Evolutionary conservation across 2,797 vertebrate genomes (phyloP), one percentile per base, ranked within the genome.

Genomic region (Sebastes vulpes): DNA sequence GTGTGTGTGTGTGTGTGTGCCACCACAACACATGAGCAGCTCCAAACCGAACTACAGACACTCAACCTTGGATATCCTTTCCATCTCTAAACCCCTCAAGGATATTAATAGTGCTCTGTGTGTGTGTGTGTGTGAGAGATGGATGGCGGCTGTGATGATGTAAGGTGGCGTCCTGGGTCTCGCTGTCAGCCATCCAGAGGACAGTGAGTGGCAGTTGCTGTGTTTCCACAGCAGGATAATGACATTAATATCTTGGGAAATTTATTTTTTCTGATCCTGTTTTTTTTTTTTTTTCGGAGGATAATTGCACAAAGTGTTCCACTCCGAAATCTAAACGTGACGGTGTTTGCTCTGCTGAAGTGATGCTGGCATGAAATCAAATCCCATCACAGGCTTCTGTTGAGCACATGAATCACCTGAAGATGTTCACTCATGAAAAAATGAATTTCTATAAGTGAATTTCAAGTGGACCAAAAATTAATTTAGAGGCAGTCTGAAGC

Each of bases 21-120:
- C 2, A 26, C 29, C 67, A 42, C 78, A 56, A 75, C 10, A 54
- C 48, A 68, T 9, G 5, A 58, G 77, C 23, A 76, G 65, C 75
- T 75, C 54, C 53, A 58, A 65, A 65, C 65, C 11, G 3, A 68
- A 59, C 68, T 54, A 26, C 71, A 84, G 65, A 81, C 58, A 52
- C 75, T 72, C 79, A 86, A 84, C 85, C 85, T 85, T 89, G 85
- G 79, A 82, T 79, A 82, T 86, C 82, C 83, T 86, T 66, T 67
- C 77, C 20, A 57, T 76, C 71, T 21, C 81, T 46, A 65, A 79
- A 75, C 21, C 81, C 85, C 80, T 71, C 1, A 20, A 63, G 82
- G 79, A 81, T 82, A 75, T 31, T 85, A 80, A 89, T 60, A 76
- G 70, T 48, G 32, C 23, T 52, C 1, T 58, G 26, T 48, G 52